Evolutionary conservation across 2,888 invertebrate species (phyloP).

Genomic region (Drosophila hamatofila): DNA sequence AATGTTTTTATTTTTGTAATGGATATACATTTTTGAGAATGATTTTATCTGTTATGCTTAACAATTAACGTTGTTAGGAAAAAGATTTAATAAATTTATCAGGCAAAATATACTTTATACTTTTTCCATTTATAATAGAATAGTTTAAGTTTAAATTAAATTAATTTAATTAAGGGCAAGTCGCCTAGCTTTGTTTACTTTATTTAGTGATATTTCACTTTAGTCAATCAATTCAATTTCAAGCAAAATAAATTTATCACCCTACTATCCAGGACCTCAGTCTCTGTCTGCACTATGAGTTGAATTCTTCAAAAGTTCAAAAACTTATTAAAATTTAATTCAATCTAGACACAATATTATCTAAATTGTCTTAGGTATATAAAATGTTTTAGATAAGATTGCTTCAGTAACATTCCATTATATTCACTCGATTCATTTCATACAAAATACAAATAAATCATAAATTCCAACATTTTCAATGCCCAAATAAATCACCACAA

Average conservation of each 20-base stretch:
- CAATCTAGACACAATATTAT: background rate
- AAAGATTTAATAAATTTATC: too few relatives aligned
- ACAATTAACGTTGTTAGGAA: too few relatives aligned
- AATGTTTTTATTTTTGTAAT: too few relatives aligned
- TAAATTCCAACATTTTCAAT: slow-evolving; percentile 7
- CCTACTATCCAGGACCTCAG: background rate
- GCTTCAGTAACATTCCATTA: background rate
- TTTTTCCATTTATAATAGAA: too few relatives aligned
- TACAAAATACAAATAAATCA: slow-evolving; percentile 1
- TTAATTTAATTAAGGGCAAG: too few relatives aligned
- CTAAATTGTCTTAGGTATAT: background rate
- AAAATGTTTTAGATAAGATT: background rate
- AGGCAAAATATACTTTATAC: too few relatives aligned
- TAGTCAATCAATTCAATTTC: too few relatives aligned
- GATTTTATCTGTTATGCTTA: too few relatives aligned
- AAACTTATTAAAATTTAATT: background rate
- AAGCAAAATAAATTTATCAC: too few relatives aligned
- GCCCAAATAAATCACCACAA: slow-evolving; percentile 19
- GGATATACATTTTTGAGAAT: too few relatives aligned
- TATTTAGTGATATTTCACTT: too few relatives aligned
- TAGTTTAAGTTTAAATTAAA: too few relatives aligned
- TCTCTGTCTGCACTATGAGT: background rate
- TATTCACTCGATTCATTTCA: background rate
- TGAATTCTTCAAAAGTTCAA: background rate
- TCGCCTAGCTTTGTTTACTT: background rate